Evolutionary conservation across 2,888 invertebrate genomes (phyloP).

Genomic region (Barypeithes pellucidus): DNA sequence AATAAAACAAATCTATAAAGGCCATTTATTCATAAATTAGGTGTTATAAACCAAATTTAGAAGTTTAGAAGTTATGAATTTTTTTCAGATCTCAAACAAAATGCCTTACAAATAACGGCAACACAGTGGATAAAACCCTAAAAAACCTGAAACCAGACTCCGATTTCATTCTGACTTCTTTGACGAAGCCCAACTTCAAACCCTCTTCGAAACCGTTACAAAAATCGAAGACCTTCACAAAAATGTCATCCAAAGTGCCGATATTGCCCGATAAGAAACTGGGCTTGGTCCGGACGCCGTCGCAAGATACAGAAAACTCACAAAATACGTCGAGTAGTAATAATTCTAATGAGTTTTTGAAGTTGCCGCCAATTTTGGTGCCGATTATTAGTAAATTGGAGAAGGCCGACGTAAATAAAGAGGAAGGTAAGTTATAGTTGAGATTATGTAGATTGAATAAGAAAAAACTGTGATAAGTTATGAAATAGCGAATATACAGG

Average conservation of each 20-base stretch:
- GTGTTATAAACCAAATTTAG: no score
- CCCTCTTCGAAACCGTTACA: constrained; percentile 26
- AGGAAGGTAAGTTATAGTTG: constrained; percentile 15
- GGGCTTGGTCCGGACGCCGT: constrained; percentile 68
- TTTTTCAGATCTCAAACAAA: constrained; percentile 75
- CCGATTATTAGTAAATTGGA: constrained; percentile 80
- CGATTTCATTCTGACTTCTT: constrained; percentile 69
- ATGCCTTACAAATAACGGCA: constrained; percentile 71
- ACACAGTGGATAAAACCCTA: constrained; percentile 61
- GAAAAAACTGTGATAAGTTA: no score
- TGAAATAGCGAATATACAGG: no score
- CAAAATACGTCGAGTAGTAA: constrained; percentile 75
- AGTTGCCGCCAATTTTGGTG: constrained; percentile 81
- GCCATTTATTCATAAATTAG: no score
- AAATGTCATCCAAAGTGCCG: constrained; percentile 62
- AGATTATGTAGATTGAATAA: no score
- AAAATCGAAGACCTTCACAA: constrained; percentile 59
- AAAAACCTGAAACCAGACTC: constrained; percentile 67
- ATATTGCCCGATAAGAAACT: constrained; percentile 74
- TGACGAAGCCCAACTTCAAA: constrained; percentile 62
- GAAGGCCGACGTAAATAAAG: constrained; percentile 59
- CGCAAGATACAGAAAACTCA: constrained; percentile 77
- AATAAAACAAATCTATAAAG: no score
- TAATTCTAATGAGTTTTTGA: constrained; percentile 74
- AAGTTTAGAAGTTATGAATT: no score